Conservation (phyloP, 2,888 invertebrate species). For the Tupiocoris notatus region DNA sequence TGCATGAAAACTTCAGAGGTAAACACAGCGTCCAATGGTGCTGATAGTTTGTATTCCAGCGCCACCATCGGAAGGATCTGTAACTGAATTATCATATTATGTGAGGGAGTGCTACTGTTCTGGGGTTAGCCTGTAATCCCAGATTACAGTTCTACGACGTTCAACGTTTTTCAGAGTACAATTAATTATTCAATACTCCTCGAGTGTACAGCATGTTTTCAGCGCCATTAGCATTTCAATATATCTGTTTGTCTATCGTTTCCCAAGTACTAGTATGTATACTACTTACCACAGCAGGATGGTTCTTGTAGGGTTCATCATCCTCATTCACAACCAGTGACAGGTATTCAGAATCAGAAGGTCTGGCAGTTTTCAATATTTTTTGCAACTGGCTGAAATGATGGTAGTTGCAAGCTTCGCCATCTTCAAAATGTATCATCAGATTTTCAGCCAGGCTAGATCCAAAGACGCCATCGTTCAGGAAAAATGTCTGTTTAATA, state of each 20-base stretch:
- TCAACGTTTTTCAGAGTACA: no score
- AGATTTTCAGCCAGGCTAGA: background rate
- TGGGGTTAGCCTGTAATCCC: no score
- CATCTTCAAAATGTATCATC: background rate
- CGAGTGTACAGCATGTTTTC: no score
- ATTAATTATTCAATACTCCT: no score
- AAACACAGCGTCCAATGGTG: background rate
- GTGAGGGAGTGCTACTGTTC: no score
- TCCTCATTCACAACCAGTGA: background rate
- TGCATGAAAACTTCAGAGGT: background rate
- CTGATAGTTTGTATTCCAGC: background rate
- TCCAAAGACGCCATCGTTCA: background rate
- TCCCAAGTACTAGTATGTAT: no score
- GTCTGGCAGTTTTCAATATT: background rate
- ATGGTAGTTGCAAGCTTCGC: background rate
- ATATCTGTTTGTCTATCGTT: no score
- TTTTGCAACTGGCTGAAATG: background rate
- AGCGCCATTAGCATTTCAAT: no score
- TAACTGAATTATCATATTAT: no score
- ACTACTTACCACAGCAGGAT: background rate
- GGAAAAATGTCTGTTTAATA: background rate
- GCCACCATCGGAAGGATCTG: background rate
- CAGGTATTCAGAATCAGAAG: background rate
- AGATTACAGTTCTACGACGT: no score
- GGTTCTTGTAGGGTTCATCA: background rate